Evolutionary conservation across 2,888 invertebrate species (phyloP), one percentile per base, ranked within the genome.

Genomic region (Drosophila bunnanda): DNA sequence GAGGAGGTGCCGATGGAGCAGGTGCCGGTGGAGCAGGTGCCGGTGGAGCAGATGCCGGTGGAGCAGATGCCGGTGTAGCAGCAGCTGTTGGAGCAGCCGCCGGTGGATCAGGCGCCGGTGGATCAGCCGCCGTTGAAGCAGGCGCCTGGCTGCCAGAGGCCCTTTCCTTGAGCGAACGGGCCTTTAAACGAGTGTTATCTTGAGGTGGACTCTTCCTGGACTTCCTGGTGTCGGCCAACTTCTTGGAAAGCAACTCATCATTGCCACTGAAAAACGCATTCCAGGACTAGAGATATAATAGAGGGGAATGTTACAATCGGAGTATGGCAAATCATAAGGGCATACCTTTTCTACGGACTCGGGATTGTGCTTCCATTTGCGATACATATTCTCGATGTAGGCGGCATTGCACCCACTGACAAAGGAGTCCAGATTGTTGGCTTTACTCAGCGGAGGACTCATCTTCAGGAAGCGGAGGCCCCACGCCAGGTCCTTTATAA

Each of bases 31-130:
- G 9, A 38, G 3, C 39, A 17, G n/a, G 0, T 1, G 36, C 36
- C 1, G 2, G 0, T n/a, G 15, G 2, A 8, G 36, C 8, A 8
- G n/a, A 1, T 0, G 15, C 8, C 3, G 0, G 7, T 38, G 8
- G 1, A 39, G 39, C 38, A 39, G 38, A 1, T 3, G n/a, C 8
- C 0, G 36, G 7, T 15, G 7, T 0, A 38, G 15, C 3, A 9
- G n/a, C 3, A 1, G 8, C 6, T 7, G 5, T 2, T 36, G 6
- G 6, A 15, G 36, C n/a, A 38, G 9, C 0, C 4, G 8, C 9
- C 4, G 15, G n/a, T 38, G 38, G 8, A 38, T n/a, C 2, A 3
- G 38, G 4, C 17, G 10, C 17, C 9, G 5, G 2, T 36, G 6
- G 6, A 15, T 15, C 8, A 38, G 9, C 0, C 4, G 8, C 9